Evolutionary conservation across 2,888 invertebrate genomes (phyloP), one percentile per base, ranked within the genome.

Genomic region (Drosophila merina): DNA sequence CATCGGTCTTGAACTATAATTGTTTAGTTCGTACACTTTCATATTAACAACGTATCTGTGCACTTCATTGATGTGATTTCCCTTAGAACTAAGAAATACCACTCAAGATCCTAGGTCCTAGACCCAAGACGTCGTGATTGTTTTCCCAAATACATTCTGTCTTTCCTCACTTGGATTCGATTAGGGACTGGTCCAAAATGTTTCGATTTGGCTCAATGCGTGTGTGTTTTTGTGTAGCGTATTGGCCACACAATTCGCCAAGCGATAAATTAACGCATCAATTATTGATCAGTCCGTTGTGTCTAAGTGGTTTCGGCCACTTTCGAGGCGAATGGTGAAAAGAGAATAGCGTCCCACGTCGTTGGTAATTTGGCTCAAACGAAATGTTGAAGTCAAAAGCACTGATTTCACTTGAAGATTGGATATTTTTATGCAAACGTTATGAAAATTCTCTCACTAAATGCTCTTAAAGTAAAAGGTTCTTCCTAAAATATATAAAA

Each of bases 181-280:
- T 56, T 63, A 14, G 36, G 38, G 57, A 10, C 54, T 36, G n/a
- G 38, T 38, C 40, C 44, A 47, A 64, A 70, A 64, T 55, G 57
- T 44, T 44, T 31, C 14, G 50, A n/a, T 9, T 57, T 38, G 50
- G 58, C 47, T 57, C 67, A 55, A 76, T 84, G 81, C 77, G 83
- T 82, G 85, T 82, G 85, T 77, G 71, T 80, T 77, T 62, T 62
- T 71, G 62, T 78, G 62, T 81, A 68, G 76, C 71, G 75, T 81
- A 87, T 85, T 87, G 87, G 80, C 86, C 88, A 83, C 87, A 86
- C 88, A 88, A 88, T 89, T 88, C 87, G 75, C 76, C 82, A 84
- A 81, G 67, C 85, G 75, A 87, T 87, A 89, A 88, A 86, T 88
- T 88, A 87, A 70, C 81, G 69, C 75, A 88, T 88, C 84, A 86